These are phyloP conservation scores for Chironomus tepperi DNA, from an alignment of 1,140 invertebrate genomes.

Conservation along the genomic window DNA sequence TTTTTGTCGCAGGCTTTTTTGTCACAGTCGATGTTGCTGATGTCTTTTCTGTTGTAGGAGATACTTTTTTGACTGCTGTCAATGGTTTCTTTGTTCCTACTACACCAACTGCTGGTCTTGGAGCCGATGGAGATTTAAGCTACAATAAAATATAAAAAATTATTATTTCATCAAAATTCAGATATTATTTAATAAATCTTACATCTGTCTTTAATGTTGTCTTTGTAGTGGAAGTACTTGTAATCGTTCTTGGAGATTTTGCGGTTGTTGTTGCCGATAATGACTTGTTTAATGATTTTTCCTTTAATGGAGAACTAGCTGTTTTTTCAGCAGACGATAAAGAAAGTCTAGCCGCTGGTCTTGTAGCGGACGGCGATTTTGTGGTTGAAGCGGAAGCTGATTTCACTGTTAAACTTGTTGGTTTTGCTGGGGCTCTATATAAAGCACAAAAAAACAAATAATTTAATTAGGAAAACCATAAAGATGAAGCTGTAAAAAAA, in stretches of 20 bases:
- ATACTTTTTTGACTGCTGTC: not conserved
- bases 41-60: not conserved
- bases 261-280: not conserved
- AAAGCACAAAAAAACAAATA: too few relatives aligned
- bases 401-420: not conserved
- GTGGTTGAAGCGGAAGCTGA: not conserved
- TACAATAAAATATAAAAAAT: not conserved
- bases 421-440: constrained; percentile 4
- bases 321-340: not conserved
- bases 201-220: constrained; percentile 8
- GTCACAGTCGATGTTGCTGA: not conserved
- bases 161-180: not conserved
- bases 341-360: not conserved
- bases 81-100: constrained; percentile 12
- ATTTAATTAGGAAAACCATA: not conserved
- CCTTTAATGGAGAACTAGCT: not conserved
- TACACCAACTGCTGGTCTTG: not conserved
- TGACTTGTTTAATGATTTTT: constrained; percentile 1
- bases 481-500: not conserved
- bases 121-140: not conserved
- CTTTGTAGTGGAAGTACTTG: not conserved
- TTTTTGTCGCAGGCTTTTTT: not conserved
- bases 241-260: not conserved
- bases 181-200: not conserved
- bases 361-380: not conserved